These are phyloP conservation scores for Diorhabda elongata DNA, from an alignment of 1,140 invertebrate genomes.

Conservation along the genomic window DNA sequence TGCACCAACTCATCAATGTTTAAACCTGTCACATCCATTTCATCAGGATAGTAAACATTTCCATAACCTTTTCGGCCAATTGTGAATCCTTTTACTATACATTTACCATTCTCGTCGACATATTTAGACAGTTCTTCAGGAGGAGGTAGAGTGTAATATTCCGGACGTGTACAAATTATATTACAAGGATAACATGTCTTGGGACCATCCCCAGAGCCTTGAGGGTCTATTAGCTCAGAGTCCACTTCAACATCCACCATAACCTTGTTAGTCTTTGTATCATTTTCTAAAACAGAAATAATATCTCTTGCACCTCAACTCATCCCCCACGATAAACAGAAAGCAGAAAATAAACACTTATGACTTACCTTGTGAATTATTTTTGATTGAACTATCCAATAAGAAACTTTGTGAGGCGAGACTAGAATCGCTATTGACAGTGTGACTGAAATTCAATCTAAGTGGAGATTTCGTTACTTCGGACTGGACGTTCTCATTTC, in stretches of 20 bases:
- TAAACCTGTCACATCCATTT: conserved; percentile 81
- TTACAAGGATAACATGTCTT: conserved; percentile 24
- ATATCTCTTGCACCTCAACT: background rate
- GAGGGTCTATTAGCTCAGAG: conserved; percentile 14
- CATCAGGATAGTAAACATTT: conserved; percentile 83
- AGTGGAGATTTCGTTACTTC: conserved; percentile 14
- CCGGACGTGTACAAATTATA: conserved; percentile 48
- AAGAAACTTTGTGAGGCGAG: conserved; percentile 23
- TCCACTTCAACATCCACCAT: conserved; percentile 7
- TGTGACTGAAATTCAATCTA: conserved; percentile 23
- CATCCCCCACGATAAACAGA: background rate
- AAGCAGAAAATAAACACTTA: background rate
- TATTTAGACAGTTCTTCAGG: conserved; percentile 65
- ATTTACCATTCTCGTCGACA: conserved; percentile 68
- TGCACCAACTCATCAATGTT: conserved; percentile 84
- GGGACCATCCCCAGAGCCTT: conserved; percentile 4
- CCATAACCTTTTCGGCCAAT: conserved; percentile 89
- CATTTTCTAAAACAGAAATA: conserved; percentile 1
- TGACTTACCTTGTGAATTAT: background rate
- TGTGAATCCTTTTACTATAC: conserved; percentile 70
- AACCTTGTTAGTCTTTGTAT: background rate
- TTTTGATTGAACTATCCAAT: conserved; percentile 16
- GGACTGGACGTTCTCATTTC: background rate
- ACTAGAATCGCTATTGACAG: conserved; percentile 18
- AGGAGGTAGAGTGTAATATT: conserved; percentile 82